Conservation (phyloP, 2,888 invertebrate genomes). For the Metalampra italica region DNA sequence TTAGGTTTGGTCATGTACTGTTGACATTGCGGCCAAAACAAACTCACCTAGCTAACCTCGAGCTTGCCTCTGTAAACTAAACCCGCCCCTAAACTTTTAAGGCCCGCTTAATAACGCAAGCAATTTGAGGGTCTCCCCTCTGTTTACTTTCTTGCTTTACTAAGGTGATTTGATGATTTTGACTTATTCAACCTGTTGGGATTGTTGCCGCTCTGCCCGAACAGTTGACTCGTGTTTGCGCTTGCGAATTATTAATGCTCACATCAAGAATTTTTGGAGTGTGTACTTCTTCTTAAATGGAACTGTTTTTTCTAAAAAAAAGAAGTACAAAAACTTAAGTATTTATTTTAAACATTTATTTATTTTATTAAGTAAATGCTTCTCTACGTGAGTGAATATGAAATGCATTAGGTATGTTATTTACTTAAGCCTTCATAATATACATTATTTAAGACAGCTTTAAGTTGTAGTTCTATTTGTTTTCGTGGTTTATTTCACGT, state of each 20-base stretch:
- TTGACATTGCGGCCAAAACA: conserved; percentile 66
- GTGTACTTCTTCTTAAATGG: background rate
- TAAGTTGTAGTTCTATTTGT: background rate
- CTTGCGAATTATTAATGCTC: conserved; percentile 33
- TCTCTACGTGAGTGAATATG: too few species aligned
- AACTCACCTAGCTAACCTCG: conserved; percentile 62
- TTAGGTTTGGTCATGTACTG: conserved; percentile 45
- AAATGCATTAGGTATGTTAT: background rate
- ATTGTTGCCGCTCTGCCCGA: conserved; percentile 36
- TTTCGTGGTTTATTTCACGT: background rate
- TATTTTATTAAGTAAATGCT: too few species aligned
- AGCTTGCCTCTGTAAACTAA: conserved; percentile 71
- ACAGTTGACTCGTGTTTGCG: conserved; percentile 27
- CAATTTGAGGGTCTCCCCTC: conserved; percentile 71
- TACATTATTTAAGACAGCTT: background rate
- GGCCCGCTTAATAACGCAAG: conserved; percentile 73
- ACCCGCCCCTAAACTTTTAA: conserved; percentile 73
- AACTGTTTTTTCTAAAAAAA: background rate
- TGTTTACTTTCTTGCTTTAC: conserved; percentile 71
- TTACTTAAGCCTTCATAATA: background rate
- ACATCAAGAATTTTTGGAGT: background rate
- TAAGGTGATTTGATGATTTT: conserved; percentile 76
- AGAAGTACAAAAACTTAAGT: too few species aligned
- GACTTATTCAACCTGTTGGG: conserved; percentile 68
- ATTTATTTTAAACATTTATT: too few species aligned